These are phyloP conservation scores for Melolontha melolontha DNA, from an alignment of 2,888 invertebrate species.

Conservation along the genomic window DNA sequence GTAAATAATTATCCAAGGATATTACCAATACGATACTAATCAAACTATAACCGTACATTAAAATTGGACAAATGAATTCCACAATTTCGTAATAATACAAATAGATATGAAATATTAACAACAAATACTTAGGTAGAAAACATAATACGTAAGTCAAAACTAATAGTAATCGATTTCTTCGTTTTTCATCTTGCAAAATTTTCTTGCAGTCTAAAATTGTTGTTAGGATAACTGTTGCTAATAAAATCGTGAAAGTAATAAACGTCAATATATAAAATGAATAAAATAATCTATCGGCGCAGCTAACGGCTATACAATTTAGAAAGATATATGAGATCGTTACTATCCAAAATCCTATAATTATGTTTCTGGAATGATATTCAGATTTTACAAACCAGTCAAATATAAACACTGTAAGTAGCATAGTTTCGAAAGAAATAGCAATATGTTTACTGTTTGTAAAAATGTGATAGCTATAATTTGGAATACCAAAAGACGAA, in stretches of 20 bases:
- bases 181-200: constrained; percentile 4
- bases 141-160: constrained; percentile 10
- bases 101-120: constrained; percentile 22
- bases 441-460: constrained; percentile 30
- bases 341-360: constrained; percentile 16
- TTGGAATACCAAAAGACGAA: constrained; percentile 20
- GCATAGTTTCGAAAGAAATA: constrained; percentile 19
- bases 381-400: constrained; percentile 26
- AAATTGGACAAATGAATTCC: constrained; percentile 22
- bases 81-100: constrained; percentile 17
- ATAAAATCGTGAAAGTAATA: constrained; percentile 21
- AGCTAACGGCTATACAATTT: constrained; percentile 15
- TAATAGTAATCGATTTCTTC: constrained; percentile 12
- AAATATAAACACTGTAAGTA: constrained; percentile 24
- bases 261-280: constrained; percentile 25
- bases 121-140: constrained; percentile 22
- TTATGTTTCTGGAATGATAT: constrained; percentile 20
- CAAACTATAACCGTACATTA: constrained; percentile 29
- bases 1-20: constrained; percentile 14
- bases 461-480: constrained; percentile 17
- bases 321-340: constrained; percentile 24
- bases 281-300: constrained; percentile 22
- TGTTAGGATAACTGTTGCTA: constrained; percentile 1
- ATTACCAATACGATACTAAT: constrained; percentile 15
- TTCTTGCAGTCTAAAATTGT: constrained; percentile 1